phyloP scores from a whole-genome alignment of 23 tunicate genomes.

The Trididemnum clinides region DNA sequence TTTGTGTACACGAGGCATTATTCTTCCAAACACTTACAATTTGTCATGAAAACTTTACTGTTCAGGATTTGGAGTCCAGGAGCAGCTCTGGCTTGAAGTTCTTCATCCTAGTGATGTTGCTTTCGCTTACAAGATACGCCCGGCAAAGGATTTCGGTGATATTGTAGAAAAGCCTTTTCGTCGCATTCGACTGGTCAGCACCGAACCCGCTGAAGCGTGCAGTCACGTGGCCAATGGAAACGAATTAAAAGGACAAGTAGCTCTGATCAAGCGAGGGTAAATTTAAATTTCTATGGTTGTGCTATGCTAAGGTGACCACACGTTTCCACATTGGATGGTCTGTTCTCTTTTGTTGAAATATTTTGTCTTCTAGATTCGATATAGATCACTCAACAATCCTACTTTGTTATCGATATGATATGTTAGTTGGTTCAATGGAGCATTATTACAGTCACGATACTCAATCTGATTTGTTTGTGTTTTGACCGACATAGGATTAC shows the following conservation, averaged over 20 bases:
- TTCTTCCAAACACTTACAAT: no score
- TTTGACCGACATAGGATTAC: no score
- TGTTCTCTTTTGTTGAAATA: no score
- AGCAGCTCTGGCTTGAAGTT: slow-evolving; percentile 83
- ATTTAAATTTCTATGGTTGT: neutral
- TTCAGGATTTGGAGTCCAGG: slow-evolving; percentile 61
- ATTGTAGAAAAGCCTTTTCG: slow-evolving; percentile 18
- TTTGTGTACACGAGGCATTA: no score
- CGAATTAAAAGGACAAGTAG: slow-evolving; percentile 62
- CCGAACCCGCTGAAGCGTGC: slow-evolving; percentile 81
- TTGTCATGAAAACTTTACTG: neutral
- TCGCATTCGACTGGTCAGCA: slow-evolving; percentile 38
- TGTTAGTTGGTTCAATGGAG: no score
- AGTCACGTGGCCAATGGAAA: slow-evolving; percentile 59
- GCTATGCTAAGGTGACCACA: no score
- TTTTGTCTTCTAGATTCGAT: no score
- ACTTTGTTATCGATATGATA: no score
- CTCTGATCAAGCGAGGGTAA: slow-evolving; percentile 58
- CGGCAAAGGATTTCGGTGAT: slow-evolving; percentile 78
- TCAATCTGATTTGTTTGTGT: no score
- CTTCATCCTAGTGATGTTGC: slow-evolving; percentile 73
- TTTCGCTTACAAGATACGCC: slow-evolving; percentile 79
- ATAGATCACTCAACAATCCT: no score
- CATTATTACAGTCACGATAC: no score
- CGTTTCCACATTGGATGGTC: no score